Evolutionary conservation across 1,140 invertebrate genomes (phyloP), one percentile per base, ranked within the genome.

Genomic region (Drosophila virilis): DNA sequence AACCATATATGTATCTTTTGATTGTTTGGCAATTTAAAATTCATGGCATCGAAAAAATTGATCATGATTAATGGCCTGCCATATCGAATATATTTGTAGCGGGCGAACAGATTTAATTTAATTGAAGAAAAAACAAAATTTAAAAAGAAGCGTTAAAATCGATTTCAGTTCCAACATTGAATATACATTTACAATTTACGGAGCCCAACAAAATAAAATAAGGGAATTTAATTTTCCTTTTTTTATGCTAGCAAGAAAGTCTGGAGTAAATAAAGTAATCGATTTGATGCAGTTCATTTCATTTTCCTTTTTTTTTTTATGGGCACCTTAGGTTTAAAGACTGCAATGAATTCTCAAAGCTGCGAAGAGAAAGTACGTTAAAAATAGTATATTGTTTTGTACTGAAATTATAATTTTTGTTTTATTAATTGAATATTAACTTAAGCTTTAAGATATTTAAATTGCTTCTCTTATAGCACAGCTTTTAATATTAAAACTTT

Each of bases 1-100:
- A 70, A 80, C 6, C 22, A 51, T 59, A 79, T 80, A 60, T 70
- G 17, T 74, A 51, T 54, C 32, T 71, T 65, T 75, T 61, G 70
- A 69, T 76, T 72, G 65, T 62, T 65, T n/a, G 59, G 67, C 70
- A 66, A 85, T 81, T 86, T 81, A 71, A 72, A 67, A 22, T 17
- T 60, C 46, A 46, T 22, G 40, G 13, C 37, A 13, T 48, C 62
- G 43, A 82, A 74, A 85, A 68, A 75, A 84, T 60, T 46, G 45
- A 69, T 78, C 70, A 77, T 86, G 81, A 85, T 85, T 86, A 77
- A 85, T 85, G 70, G 82, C 45, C 51, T 54, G 35, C 7, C 43
- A 52, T 73, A 68, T 75, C 79, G 58, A 69, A 48, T 37, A 45
- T 71, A 67, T 75, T 75, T 51, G 51, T 50, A 69, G 57, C 75